phyloP scores from a whole-genome alignment of 2,113 vertebrate species.

The Dipodomys ordii region DNA sequence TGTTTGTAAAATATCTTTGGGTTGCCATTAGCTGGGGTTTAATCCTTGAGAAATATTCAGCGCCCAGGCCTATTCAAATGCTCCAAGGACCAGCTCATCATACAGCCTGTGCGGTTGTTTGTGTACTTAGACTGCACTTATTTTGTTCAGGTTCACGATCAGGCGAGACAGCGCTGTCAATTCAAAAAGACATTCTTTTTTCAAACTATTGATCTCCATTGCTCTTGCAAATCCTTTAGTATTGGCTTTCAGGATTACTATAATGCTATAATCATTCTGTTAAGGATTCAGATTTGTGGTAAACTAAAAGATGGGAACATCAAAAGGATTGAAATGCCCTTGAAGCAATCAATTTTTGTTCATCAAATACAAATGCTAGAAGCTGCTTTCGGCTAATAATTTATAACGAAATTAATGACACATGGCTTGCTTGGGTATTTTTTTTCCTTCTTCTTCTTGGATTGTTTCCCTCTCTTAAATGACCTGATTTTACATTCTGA shows the following conservation, averaged over 20 bases:
- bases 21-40: conserved; percentile 89
- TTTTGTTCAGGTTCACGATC: conserved; percentile 89
- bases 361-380: conserved; percentile 92
- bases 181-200: conserved; percentile 91
- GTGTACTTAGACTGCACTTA: conserved; percentile 85
- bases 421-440: conserved; percentile 85
- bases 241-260: conserved; percentile 94
- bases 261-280: conserved; percentile 94
- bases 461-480: conserved; percentile 80
- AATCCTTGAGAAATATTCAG: conserved; percentile 88
- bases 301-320: conserved; percentile 89
- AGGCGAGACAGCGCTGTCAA: conserved; percentile 88
- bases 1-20: conserved; percentile 86
- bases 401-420: conserved; percentile 92
- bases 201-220: conserved; percentile 92
- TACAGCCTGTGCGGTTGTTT: conserved; percentile 76
- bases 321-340: conserved; percentile 92
- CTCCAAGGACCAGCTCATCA: conserved; percentile 78
- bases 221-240: conserved; percentile 92
- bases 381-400: conserved; percentile 89
- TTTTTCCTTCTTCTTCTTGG: conserved; percentile 67
- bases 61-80: conserved; percentile 79
- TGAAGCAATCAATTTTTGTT: conserved; percentile 92
- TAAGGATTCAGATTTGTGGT: conserved; percentile 92
- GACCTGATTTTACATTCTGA: conserved; percentile 87